Evolutionary conservation across 2,113 vertebrate species (phyloP), one percentile per base, ranked within the genome.

Genomic region (Cynopterus brachyotis): DNA sequence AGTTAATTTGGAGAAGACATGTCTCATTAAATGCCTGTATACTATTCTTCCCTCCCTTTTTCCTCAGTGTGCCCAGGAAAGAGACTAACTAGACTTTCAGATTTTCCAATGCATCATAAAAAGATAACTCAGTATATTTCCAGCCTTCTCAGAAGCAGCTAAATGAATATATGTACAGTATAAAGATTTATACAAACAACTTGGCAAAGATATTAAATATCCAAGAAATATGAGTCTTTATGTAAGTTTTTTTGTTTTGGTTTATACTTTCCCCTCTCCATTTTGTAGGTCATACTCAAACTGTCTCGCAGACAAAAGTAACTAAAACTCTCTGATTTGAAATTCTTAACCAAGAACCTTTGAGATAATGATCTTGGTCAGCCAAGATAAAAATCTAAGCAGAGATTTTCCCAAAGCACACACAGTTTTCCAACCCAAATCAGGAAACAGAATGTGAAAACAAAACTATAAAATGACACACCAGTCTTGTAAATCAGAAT

Each of bases 331-430:
- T 50, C 28, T 78, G 82, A 60, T 79, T 55, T 94, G 12, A 92
- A 93, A 95, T 86, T 95, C n/a, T 94, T 92, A 72, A 55, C 45
- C 55, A 91, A 59, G n/a, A 64, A 3, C 1, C 12, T 70, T 75
- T 79, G 40, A 96, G 53, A 83, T 82, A 79, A 93, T 59, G 78
- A 92, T 91, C 50, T 91, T 35, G 40, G 69, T 89, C 28, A 81
- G 59, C 59, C 45, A 72, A 89, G 53, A 75, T 40, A 35, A 26
- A 93, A 96, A 64, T 70, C 19, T 86, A 93, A 89, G 59, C 50
- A 95, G 50, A 60, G 13, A 3, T 78, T 75, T 93, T 42, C 53
- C 30, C 2, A 59, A 70, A 88, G 28, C 15, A 53, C 13, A 53
- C 11, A 70, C 0, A 26, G 45, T 69, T 84, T 85, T 86, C 55